These are phyloP conservation scores for Abrostola tripartita DNA, from an alignment of 2,888 invertebrate species.

Conservation along the genomic window DNA sequence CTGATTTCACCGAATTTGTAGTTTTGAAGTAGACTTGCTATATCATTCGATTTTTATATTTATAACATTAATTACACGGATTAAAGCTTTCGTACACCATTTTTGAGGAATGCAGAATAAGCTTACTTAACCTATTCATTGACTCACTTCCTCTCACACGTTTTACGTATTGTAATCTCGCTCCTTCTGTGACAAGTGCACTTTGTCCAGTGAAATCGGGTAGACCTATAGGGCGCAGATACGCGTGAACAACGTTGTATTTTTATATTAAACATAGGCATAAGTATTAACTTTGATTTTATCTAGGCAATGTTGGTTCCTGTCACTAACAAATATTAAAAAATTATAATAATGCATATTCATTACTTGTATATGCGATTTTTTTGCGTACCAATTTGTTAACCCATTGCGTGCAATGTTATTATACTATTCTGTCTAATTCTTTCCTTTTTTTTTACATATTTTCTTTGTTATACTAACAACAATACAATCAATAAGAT, in stretches of 20 bases:
- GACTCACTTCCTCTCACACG: not conserved
- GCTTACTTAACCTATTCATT: too few species aligned
- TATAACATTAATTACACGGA: not conserved
- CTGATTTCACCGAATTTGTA: constrained; percentile 25
- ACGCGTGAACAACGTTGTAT: constrained; percentile 42
- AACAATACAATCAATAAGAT: too few species aligned
- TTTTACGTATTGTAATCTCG: not conserved
- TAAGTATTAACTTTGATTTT: constrained; percentile 49
- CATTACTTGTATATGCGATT: not conserved
- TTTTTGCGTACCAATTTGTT: not conserved
- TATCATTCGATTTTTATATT: not conserved
- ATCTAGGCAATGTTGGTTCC: constrained; percentile 26
- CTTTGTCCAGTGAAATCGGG: constrained; percentile 29
- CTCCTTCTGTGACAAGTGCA: not conserved
- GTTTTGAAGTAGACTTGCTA: not conserved
- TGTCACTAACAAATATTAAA: constrained; percentile 27
- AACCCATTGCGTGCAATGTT: too few species aligned
- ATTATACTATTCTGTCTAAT: too few species aligned
- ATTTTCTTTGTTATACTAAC: too few species aligned
- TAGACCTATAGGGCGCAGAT: not conserved
- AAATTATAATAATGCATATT: not conserved
- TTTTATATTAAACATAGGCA: constrained; percentile 41
- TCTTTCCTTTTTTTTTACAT: too few species aligned
- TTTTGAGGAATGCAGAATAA: too few species aligned
- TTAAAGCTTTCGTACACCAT: not conserved